Conservation (phyloP, 2,888 invertebrate genomes). For the Netelia inedita region DNA sequence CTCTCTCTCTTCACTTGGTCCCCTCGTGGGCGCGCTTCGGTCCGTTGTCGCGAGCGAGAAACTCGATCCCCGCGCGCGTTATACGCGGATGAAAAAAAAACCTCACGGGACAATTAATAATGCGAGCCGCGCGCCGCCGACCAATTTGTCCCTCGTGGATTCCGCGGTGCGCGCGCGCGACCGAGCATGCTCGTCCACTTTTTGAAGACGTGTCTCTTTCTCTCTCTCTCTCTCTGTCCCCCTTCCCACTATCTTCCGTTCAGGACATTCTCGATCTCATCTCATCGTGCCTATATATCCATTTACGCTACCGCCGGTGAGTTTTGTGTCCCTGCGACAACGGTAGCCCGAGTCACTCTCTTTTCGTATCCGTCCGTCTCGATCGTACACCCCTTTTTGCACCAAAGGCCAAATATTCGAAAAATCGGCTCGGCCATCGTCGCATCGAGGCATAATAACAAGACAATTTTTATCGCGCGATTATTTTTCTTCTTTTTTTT, state of each 20-base stretch:
- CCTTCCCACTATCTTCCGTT: slow-evolving; percentile 10
- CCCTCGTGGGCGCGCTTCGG: slow-evolving; percentile 58
- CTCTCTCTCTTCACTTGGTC: slow-evolving; percentile 15
- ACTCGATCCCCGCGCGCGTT: slow-evolving; percentile 65
- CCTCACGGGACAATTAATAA: slow-evolving; percentile 82
- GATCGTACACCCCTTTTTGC: background rate
- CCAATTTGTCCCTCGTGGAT: slow-evolving; percentile 83
- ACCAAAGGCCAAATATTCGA: background rate
- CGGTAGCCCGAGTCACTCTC: no score
- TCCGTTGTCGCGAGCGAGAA: slow-evolving; percentile 72
- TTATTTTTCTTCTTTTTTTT: no score
- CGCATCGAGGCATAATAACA: no score
- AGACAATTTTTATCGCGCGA: no score
- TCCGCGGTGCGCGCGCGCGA: slow-evolving; percentile 73
- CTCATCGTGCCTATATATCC: slow-evolving; percentile 1
- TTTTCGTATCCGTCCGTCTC: background rate
- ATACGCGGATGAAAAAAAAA: slow-evolving; percentile 55
- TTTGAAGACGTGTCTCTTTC: slow-evolving; percentile 68
- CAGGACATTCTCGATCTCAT: background rate
- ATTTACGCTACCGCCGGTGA: slow-evolving; percentile 44
- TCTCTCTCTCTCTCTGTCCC: slow-evolving; percentile 26
- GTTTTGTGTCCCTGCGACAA: background rate
- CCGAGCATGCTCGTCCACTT: slow-evolving; percentile 68
- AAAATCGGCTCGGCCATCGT: background rate
- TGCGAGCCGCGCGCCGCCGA: slow-evolving; percentile 78